These are phyloP conservation scores for Drosophila atripex DNA, from an alignment of 2,888 invertebrate species.

Conservation along the genomic window DNA sequence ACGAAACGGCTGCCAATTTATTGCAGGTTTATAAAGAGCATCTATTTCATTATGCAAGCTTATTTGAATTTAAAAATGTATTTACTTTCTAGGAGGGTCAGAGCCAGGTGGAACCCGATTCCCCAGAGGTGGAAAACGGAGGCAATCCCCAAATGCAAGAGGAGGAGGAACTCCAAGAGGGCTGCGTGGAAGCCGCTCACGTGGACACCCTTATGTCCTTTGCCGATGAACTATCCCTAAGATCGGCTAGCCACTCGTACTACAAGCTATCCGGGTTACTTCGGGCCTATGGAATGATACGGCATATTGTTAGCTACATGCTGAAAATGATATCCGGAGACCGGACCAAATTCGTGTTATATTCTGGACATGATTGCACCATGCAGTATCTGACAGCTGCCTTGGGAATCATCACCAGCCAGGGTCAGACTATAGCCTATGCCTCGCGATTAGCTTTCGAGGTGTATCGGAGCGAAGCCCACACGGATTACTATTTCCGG, in stretches of 20 bases:
- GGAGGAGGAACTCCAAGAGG: conserved; percentile 58
- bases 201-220: conserved; percentile 92
- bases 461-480: conserved; percentile 89
- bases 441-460: conserved; percentile 95
- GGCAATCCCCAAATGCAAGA: conserved; percentile 26
- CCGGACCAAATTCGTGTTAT: conserved; percentile 90
- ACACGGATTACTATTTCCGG: conserved; percentile 90
- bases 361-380: conserved; percentile 97
- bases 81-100: conserved; percentile 9
- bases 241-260: conserved; percentile 85
- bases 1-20: conserved; percentile 72
- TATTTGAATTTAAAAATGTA: not conserved
- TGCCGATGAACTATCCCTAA: conserved; percentile 91
- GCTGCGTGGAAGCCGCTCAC: conserved; percentile 89
- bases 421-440: conserved; percentile 88
- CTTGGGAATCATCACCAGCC: conserved; percentile 86
- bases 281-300: conserved; percentile 92
- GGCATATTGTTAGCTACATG: conserved; percentile 92
- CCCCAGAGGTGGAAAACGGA: conserved; percentile 59
- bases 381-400: conserved; percentile 92
- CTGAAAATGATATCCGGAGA: conserved; percentile 91
- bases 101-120: conserved; percentile 28
- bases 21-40: conserved; percentile 35
- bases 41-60: not conserved
- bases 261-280: conserved; percentile 89